Evolutionary conservation across 2,888 invertebrate species (phyloP), one percentile per base, ranked within the genome.

Genomic region (Ganaspis brasiliensis): DNA sequence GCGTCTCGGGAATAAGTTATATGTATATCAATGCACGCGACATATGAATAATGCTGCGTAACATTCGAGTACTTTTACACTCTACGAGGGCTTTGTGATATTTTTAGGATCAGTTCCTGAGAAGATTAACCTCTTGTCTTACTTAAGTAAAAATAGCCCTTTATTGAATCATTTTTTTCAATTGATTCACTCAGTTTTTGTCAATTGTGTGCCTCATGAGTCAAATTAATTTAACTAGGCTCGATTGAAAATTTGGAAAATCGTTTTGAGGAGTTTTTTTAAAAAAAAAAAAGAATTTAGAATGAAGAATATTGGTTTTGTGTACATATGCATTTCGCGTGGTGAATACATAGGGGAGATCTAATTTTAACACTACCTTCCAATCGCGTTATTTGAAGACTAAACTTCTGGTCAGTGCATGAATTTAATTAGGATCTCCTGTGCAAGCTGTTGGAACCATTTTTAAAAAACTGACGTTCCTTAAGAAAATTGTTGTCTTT

Each of bases 41-140:
- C 59, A 73, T 76, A 77, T 74, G 77, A 81, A 75, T 79, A 79
- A 82, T 76, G 74, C 72, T 16, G 81, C 73, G 67, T 78, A 81
- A 82, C 77, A 80, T 79, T 78, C 77, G 79, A 76, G 74, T 75
- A 70, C 75, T 84, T 86, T 87, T 80, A 82, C 82, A 83, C 82
- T 79, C 67, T 73, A 72, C 81, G 79, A 82, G 81, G 84, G 87
- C 85, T 88, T 88, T 85, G 83, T 83, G 82, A 85, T 88, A 90
- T 90, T 90, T 90, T 87, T 87, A n/a, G 85, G 87, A 82, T 76
- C 85, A 87, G 86, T 85, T 85, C 87, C 87, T 85, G 79, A 81
- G 84, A 88, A 90, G 88, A 90, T 90, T 90, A 90, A 89, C 88
- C 89, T 89, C 86, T 87, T 86, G 86, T 89, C 88, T 81, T 86